phyloP scores from a whole-genome alignment of 2,888 invertebrate genomes.

The Koerneria pararmatus region DNA sequence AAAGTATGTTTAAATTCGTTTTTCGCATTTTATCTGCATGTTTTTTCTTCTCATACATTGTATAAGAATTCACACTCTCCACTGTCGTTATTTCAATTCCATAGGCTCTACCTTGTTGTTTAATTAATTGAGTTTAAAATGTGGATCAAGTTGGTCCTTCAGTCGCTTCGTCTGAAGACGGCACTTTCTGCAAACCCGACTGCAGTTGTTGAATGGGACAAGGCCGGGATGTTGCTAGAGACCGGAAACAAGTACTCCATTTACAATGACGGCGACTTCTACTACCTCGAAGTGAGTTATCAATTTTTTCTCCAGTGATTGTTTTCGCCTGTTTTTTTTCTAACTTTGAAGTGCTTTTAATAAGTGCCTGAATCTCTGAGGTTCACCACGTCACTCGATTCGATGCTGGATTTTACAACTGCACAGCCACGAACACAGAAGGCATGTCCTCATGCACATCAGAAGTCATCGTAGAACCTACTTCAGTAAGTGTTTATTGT shows the following conservation, averaged over 20 bases:
- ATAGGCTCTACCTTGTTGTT: too few relatives aligned
- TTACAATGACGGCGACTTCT: constrained; percentile 60
- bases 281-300: constrained; percentile 53
- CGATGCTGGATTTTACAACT: constrained; percentile 59
- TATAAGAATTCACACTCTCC: too few relatives aligned
- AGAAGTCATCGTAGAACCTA: constrained; percentile 35
- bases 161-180: constrained; percentile 54
- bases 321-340: neutral
- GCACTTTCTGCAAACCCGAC: constrained; percentile 57
- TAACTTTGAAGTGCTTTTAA: neutral
- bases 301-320: neutral
- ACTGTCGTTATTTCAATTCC: too few relatives aligned
- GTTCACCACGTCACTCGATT: constrained; percentile 52
- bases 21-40: too few relatives aligned
- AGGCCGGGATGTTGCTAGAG: constrained; percentile 43
- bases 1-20: constrained; percentile 3
- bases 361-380: constrained; percentile 25
- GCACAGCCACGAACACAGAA: constrained; percentile 55
- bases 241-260: constrained; percentile 60
- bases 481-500: neutral
- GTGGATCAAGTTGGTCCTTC: too few relatives aligned
- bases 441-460: constrained; percentile 56
- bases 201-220: constrained; percentile 35
- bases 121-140: too few relatives aligned
- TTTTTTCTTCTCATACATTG: too few relatives aligned